phyloP scores from a whole-genome alignment of 2,888 invertebrate genomes.

The Diarsia rubi region DNA sequence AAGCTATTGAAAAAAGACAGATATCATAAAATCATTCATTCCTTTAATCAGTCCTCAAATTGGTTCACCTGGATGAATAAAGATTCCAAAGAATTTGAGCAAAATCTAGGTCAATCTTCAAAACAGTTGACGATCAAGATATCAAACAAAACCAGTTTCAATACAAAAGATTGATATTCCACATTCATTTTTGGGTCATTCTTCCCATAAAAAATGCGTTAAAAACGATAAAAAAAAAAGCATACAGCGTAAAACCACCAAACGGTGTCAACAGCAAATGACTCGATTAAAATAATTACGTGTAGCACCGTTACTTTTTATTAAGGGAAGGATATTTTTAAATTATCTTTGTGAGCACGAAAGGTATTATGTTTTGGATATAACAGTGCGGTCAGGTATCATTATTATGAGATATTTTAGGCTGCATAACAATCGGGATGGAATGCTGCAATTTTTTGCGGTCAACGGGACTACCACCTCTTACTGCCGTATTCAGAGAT shows the following conservation, averaged over 20 bases:
- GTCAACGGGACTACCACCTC: not conserved
- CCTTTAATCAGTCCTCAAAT: not conserved
- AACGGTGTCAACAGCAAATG: constrained; percentile 49
- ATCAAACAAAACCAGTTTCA: constrained; percentile 7
- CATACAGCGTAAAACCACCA: constrained; percentile 14
- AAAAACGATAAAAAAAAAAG: constrained; percentile 24
- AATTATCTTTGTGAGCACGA: constrained; percentile 7
- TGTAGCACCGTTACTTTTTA: constrained; percentile 51
- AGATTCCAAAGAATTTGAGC: not conserved
- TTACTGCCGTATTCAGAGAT: too few species aligned
- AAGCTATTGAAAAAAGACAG: too few species aligned
- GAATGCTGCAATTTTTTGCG: constrained; percentile 7
- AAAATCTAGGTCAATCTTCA: not conserved
- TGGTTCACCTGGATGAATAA: not conserved
- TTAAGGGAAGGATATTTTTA: constrained; percentile 32
- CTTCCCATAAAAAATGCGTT: constrained; percentile 17
- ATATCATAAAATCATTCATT: too few species aligned
- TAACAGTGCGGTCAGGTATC: constrained; percentile 2
- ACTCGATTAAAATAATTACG: constrained; percentile 54
- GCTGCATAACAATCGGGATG: not conserved
- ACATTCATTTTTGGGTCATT: not conserved
- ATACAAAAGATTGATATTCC: constrained; percentile 14
- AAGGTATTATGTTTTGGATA: constrained; percentile 9
- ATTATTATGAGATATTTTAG: constrained; percentile 15
- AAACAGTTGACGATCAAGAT: constrained; percentile 7